Evolutionary conservation across 2,888 invertebrate genomes (phyloP).

Genomic region (Scrobipalpa costella): DNA sequence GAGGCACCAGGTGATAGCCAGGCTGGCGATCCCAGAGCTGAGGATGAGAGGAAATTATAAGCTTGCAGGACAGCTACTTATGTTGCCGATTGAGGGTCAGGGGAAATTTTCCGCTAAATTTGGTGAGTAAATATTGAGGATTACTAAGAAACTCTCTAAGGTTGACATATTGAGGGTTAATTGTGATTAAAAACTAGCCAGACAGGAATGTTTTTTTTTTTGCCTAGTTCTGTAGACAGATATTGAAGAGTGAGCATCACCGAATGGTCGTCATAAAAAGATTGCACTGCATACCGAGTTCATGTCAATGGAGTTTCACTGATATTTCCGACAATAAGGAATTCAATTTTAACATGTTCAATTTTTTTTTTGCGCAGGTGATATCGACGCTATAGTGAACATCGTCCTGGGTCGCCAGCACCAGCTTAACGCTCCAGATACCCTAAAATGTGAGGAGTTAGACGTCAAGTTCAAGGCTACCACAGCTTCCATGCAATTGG

Average conservation of each 20-base stretch:
- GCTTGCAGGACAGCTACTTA: conserved; percentile 85
- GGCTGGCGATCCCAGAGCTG: conserved; percentile 83
- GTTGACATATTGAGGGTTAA: too few species aligned
- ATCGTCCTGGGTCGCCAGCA: conserved; percentile 81
- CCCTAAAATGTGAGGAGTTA: conserved; percentile 83
- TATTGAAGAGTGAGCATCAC: too few species aligned
- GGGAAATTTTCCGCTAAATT: conserved; percentile 86
- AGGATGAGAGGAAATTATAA: conserved; percentile 84
- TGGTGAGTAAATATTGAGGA: conserved; percentile 66
- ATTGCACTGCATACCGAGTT: too few species aligned
- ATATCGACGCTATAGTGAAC: conserved; percentile 83
- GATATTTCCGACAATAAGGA: too few species aligned
- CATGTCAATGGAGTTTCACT: too few species aligned
- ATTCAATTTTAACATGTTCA: too few species aligned
- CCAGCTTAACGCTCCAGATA: conserved; percentile 70
- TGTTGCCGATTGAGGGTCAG: conserved; percentile 87
- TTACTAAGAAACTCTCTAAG: neutral
- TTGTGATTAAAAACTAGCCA: too few species aligned
- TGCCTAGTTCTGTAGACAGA: too few species aligned
- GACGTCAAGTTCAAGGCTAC: conserved; percentile 85
- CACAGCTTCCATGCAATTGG: conserved; percentile 83
- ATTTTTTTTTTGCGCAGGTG: conserved; percentile 64
- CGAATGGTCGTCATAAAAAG: too few species aligned
- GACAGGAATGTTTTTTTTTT: too few species aligned
- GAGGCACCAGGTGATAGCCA: conserved; percentile 81